phyloP scores from a whole-genome alignment of 2,888 invertebrate species.

The Mesoligia furuncula region DNA sequence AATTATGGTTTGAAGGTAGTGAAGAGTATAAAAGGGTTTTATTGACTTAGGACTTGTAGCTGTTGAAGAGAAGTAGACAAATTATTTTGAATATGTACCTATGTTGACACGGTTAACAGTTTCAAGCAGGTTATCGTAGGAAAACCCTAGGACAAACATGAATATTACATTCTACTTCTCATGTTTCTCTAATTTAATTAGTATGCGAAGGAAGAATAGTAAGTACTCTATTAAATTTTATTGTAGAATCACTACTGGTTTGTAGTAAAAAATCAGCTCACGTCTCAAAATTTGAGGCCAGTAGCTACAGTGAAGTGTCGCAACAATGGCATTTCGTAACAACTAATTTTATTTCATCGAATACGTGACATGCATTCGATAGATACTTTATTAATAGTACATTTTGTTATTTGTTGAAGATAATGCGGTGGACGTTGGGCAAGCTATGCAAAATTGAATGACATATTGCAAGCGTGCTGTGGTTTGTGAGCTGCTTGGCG shows the following conservation, averaged over 20 bases:
- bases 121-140: constrained; percentile 22
- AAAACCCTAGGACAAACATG: constrained; percentile 20
- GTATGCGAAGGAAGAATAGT: constrained; percentile 22
- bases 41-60: constrained; percentile 30
- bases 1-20: constrained; percentile 13
- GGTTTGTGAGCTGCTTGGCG: constrained; percentile 27
- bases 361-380: constrained; percentile 74
- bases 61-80: constrained; percentile 24
- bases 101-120: constrained; percentile 16
- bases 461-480: constrained; percentile 42
- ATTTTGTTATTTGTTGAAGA: constrained; percentile 57
- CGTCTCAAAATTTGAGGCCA: constrained; percentile 77
- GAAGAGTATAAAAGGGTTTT: constrained; percentile 26
- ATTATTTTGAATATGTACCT: constrained; percentile 47
- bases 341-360: constrained; percentile 75
- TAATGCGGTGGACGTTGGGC: constrained; percentile 50
- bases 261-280: constrained; percentile 68
- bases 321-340: constrained; percentile 76
- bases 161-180: constrained; percentile 34
- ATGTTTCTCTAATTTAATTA: constrained; percentile 37
- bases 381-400: constrained; percentile 58
- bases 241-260: constrained; percentile 30
- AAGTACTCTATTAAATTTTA: constrained; percentile 37
- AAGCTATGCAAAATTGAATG: constrained; percentile 58
- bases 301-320: constrained; percentile 64